Evolutionary conservation across 2,113 vertebrate genomes (phyloP), one percentile per base, ranked within the genome.

Genomic region (Andinoacara biseriatus): DNA sequence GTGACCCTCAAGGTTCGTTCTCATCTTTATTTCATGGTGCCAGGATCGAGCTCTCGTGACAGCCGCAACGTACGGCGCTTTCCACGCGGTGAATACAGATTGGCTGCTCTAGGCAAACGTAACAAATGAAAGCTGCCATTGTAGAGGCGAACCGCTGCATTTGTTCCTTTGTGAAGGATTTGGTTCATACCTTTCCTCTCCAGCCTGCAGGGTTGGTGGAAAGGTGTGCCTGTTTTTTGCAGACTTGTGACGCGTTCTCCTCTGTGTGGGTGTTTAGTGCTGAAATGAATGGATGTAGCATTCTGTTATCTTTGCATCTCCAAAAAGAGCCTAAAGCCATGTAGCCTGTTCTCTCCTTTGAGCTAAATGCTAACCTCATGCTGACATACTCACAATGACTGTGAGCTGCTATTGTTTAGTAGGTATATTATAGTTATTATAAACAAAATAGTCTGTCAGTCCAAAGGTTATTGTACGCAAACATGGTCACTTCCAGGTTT

Each of bases 1-100:
- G 52, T 67, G 61, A 67, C 77, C 49, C 18, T 38, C 35, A 13
- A 79, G 31, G 33, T 40, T 67, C 17, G 29, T 38, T 79, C 52
- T 79, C 61, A 14, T 20, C 59, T 62, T 15, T 1, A 22, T 24
- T 38, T 26, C 54, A 5, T 26, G n/a, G n/a, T 26, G 65, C 43
- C 2, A 29, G 43, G 10, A 4, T 72, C 13, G 67, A 52, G 5
- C 43, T 72, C 67, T 72, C 10, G 8, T 72, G 10, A 33, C 13
- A 72, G 24, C 43, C 52, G 17, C 24, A 52, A 7, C 5, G 24
- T 31, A 72, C 43, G 1, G 1, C 29, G 65, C 43, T 49, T 29
- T 49, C 65, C 49, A 17, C 31, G 49, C 13, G 67, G 26, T 33
- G n/a, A 0, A 72, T 33, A 72, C 18, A n/a, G n/a, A 72, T 72